Base-by-base conservation (phyloP, 2,797 vertebrate genomes). In the Enteromius argenteus region DNA sequence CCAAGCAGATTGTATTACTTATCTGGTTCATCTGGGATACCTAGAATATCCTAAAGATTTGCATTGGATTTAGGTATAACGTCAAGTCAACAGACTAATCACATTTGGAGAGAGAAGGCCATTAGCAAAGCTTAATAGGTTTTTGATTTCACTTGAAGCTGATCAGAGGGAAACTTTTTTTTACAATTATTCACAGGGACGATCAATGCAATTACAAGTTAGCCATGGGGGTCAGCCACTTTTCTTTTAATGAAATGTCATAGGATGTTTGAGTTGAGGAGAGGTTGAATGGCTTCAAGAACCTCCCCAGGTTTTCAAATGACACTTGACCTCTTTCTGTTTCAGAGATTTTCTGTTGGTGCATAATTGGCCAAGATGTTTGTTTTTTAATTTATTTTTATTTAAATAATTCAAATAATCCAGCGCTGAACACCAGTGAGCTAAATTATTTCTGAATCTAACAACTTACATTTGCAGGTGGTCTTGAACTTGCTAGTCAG, bases 161-260 rank as follows among this genome's bases (percentile, higher is more conserved):
- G 89, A 88, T 90, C 90, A 92, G 87, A 87, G 87, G 83, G 86
- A 90, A 90, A 86, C 87, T 93, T 93, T 92, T 91, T 90, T 93
- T 90, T 91, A 89, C 91, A 91, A 93, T 93, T 91, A 94, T 89
- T 92, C 90, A 88, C 86, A 84, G 76, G 69, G 71, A 78, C 79
- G 81, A 91, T 94, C 91, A 88, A 91, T 93, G 74, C 67, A 75
- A 87, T 89, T 90, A 86, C 68, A 69, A 21, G 88, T 88, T 86
- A 84, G 87, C 85, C 79, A 37, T 58, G 51, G 69, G 83, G 79
- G 86, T 81, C 75, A 49, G 58, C 71, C 80, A 73, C 58, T 81
- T 72, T 64, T 81, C 72, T 77, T n/a, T 30, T 67, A 72, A 44
- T 42, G 67, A 67, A 77, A 85, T 82, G 60, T 44, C 79, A 69